phyloP scores from a whole-genome alignment of 1,140 invertebrate genomes.

The Bombyx mandarina region DNA sequence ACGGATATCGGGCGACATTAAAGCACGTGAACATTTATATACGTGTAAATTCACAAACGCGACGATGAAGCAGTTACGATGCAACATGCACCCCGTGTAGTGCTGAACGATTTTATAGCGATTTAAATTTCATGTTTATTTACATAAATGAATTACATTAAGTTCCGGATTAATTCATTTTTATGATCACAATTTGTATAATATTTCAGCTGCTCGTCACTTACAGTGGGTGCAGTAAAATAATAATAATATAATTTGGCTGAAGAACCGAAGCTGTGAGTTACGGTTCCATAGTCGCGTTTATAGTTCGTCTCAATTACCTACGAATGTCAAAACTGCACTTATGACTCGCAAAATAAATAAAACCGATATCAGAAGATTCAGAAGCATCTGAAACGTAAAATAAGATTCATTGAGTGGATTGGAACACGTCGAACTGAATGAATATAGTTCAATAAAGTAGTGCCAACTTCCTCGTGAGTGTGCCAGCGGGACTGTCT shows the following conservation, averaged over 20 bases:
- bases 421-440: conserved; percentile 41
- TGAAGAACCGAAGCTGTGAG: not conserved
- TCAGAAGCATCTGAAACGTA: conserved; percentile 44
- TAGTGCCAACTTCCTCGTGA: conserved; percentile 24
- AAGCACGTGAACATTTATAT: conserved; percentile 18
- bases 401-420: conserved; percentile 49
- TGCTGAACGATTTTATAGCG: conserved; percentile 20
- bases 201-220: conserved; percentile 1
- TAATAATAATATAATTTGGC: conserved; percentile 1
- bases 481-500: conserved; percentile 41
- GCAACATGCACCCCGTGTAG: conserved; percentile 17
- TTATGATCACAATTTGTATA: conserved; percentile 10
- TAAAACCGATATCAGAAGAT: conserved; percentile 37
- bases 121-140: conserved; percentile 27
- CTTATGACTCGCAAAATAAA: conserved; percentile 33
- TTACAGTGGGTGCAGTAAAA: not conserved
- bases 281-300: too few relatives aligned
- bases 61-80: conserved; percentile 32
- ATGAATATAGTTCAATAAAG: conserved; percentile 50
- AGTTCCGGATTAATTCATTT: conserved; percentile 13
- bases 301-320: conserved; percentile 3
- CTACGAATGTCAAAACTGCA: conserved; percentile 13
- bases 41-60: conserved; percentile 19
- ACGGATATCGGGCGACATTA: conserved; percentile 17
- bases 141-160: conserved; percentile 21